A percentile compares a stretch with the other conserved stretches of the same genome.
These are phyloP conservation scores for Hydroisotoma schaefferi DNA, from an alignment of 2,888 invertebrate species.

Conservation along the genomic window DNA sequence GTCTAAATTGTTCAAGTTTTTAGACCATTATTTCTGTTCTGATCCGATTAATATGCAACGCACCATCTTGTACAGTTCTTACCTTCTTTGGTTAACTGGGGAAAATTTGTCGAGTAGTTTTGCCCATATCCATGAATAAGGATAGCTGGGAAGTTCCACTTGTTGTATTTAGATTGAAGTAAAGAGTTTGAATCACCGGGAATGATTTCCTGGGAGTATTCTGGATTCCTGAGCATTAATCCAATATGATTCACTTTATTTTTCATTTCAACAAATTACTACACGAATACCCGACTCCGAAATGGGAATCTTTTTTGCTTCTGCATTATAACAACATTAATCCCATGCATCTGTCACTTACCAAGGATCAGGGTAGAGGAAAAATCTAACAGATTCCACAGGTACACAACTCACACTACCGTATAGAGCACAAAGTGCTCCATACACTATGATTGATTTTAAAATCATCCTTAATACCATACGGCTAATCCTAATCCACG, in stretches of 20 bases:
- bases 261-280: no score
- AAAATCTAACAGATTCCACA: slow-evolving; percentile 35
- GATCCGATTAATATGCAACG: no score
- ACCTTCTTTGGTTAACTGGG: slow-evolving; percentile 43
- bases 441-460: no score
- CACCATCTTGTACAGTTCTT: no score
- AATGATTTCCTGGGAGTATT: slow-evolving; percentile 36
- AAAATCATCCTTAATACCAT: neutral
- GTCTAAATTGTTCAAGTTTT: no score
- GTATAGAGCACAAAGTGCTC: no score
- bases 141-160: slow-evolving; percentile 37
- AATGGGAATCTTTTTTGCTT: no score
- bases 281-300: no score
- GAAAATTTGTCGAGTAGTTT: slow-evolving; percentile 39
- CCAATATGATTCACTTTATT: no score
- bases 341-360: slow-evolving; percentile 14
- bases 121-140: slow-evolving; percentile 31
- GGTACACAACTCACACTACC: slow-evolving; percentile 13
- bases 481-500: neutral
- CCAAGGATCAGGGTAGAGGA: slow-evolving; percentile 38
- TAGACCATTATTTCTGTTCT: no score
- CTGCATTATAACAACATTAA: neutral
- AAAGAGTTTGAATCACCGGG: slow-evolving; percentile 39
- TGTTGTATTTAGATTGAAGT: slow-evolving; percentile 36
- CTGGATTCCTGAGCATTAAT: slow-evolving; percentile 29